Evolutionary conservation across 2,888 invertebrate genomes (phyloP).

Genomic region (Scaptomyza tumidula): DNA sequence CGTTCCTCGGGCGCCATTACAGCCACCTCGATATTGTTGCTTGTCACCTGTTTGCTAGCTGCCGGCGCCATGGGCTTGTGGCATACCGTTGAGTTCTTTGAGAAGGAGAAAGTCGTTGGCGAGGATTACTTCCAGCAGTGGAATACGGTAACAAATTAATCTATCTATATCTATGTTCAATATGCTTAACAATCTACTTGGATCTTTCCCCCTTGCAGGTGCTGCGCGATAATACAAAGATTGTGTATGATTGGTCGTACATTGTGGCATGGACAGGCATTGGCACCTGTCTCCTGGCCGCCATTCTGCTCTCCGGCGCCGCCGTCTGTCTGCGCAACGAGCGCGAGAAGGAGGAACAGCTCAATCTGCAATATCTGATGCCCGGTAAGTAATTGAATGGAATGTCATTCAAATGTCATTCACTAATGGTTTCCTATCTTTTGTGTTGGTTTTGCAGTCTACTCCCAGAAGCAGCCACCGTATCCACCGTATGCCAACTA

Average conservation of each 20-base stretch:
- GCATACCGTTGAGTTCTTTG: constrained; percentile 98
- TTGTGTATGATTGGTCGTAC: constrained; percentile 98
- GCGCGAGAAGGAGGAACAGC: constrained; percentile 96
- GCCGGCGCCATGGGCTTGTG: constrained; percentile 98
- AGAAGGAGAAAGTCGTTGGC: constrained; percentile 96
- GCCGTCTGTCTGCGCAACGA: constrained; percentile 97
- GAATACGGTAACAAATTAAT: constrained; percentile 88
- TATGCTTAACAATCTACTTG: too few species aligned
- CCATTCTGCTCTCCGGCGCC: constrained; percentile 96
- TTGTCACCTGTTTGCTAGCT: constrained; percentile 90
- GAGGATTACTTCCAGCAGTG: constrained; percentile 97
- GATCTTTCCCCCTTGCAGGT: constrained; percentile 86
- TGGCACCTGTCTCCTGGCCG: constrained; percentile 94
- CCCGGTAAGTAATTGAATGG: constrained; percentile 88
- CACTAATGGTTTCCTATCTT: not conserved
- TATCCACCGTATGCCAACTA: constrained; percentile 92
- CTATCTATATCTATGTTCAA: not conserved
- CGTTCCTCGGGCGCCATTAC: constrained; percentile 97
- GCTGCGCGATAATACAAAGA: constrained; percentile 92
- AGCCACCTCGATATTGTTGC: constrained; percentile 91
- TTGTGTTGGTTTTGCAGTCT: constrained; percentile 87
- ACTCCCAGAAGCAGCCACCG: constrained; percentile 97
- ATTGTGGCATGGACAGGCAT: constrained; percentile 98
- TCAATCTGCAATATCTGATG: constrained; percentile 99
- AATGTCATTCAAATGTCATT: not conserved